These are phyloP conservation scores for Muntiacus reevesi DNA, from an alignment of 2,113 vertebrate species.

Conservation along the genomic window DNA sequence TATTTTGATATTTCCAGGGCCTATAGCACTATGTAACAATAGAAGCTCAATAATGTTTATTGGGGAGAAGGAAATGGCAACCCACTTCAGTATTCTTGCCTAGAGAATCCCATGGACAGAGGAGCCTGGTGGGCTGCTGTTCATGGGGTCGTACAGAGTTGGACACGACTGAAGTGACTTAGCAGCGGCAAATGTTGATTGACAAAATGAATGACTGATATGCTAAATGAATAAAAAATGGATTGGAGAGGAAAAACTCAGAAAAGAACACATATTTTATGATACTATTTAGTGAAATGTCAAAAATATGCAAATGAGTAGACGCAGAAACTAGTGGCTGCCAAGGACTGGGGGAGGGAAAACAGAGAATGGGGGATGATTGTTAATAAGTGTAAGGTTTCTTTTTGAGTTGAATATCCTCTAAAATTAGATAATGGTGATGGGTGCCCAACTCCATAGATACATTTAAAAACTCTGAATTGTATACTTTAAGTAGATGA, in stretches of 20 bases:
- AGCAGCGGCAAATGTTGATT: too few relatives aligned
- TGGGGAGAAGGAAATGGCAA: background rate
- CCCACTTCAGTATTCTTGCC: too few relatives aligned
- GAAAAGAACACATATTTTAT: background rate
- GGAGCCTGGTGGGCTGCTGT: too few relatives aligned
- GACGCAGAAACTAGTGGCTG: background rate
- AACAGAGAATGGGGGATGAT: background rate
- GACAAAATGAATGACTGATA: background rate
- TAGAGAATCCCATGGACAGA: too few relatives aligned
- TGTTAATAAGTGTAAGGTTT: background rate
- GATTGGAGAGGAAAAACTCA: background rate
- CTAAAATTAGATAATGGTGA: background rate
- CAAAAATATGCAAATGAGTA: background rate
- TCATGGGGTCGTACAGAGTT: too few relatives aligned
- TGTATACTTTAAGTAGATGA: background rate
- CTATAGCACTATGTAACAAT: background rate
- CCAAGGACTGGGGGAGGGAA: background rate
- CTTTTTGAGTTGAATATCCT: background rate
- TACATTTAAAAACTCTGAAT: background rate
- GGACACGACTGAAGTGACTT: too few relatives aligned
- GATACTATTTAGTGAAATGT: background rate
- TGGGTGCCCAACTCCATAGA: background rate
- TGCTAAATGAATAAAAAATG: background rate
- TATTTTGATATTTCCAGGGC: background rate
- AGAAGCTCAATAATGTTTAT: background rate